Base-by-base conservation (phyloP, 2,113 vertebrate species). In the Eurypyga helias region DNA sequence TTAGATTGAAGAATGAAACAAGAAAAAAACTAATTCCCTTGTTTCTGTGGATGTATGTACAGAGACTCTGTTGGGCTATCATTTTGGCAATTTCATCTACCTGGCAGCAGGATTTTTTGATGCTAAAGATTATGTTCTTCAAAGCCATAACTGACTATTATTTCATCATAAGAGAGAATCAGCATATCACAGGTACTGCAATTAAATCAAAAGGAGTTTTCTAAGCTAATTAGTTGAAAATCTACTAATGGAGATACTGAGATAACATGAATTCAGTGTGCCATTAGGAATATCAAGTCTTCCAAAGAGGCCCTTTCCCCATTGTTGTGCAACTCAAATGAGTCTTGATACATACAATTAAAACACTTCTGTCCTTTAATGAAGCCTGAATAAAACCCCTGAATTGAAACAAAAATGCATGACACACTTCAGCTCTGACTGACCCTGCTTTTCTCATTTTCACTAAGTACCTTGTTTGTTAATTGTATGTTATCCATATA, bases 1-100 rank as follows among this genome's bases (percentile, higher is more conserved):
- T 55, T 43, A 93, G 83, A 61, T 8, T 78, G 86, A 87, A 77
- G 75, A 96, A 73, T 83, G 80, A 94, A 94, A 13, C 43, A 77
- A 29, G 33, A 67, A 76, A 93, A 60, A 62, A 13, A 4, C 3
- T 23, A 77, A 92, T 88, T 88, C 69, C 52, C 93, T 87, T 94
- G 80, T 95, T 81, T 66, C 17, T 78, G n/a, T 55, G 29, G 52
- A 71, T 2, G 1, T 61, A 54, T 12, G 38, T 65, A 76, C 34
- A 80, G 82, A 93, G 52, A 62, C 19, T n/a, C 73, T 57, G 57
- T 21, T 81, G 49, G 33, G 82, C 13, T 7, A 0, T 48, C 29
- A 67, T 89, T 75, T 20, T 67, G 77, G 60, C 43, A 78, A 69
- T 78, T 91, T 75, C 55, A 84, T 21, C 29, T 84, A 71, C 49